Evolutionary conservation across 2,797 vertebrate genomes (phyloP).

Genomic region (Hypotaenidia philippensis): DNA sequence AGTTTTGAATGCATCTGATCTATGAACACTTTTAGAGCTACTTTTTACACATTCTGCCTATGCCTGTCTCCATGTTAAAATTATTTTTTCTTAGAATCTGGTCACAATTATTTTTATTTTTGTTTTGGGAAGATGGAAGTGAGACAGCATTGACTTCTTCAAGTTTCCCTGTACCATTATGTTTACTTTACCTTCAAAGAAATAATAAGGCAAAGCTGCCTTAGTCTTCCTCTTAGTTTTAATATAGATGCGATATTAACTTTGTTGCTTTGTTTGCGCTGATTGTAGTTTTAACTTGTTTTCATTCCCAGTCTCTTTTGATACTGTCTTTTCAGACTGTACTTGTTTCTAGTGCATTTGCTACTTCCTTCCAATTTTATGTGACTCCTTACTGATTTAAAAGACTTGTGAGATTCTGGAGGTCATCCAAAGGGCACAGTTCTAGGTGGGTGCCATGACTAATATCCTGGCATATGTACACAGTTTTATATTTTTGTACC

Average conservation of each 20-base stretch:
- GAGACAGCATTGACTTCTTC: not conserved
- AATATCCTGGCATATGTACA: not conserved
- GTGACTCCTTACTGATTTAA: not conserved
- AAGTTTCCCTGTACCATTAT: not conserved
- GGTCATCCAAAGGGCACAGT: not conserved
- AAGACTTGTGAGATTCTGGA: not conserved
- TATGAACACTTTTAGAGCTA: not conserved
- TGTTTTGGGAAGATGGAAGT: not conserved
- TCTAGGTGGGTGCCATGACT: not conserved
- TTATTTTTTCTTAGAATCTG: not conserved
- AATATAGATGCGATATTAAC: not conserved
- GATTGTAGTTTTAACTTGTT: not conserved
- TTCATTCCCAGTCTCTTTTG: not conserved
- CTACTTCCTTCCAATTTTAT: not conserved
- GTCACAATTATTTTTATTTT: not conserved
- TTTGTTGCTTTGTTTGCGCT: not conserved
- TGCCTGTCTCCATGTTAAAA: not conserved
- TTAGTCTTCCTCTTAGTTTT: not conserved
- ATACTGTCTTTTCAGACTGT: not conserved
- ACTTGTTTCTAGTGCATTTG: not conserved
- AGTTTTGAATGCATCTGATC: not conserved
- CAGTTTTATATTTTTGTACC: not conserved
- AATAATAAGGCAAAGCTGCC: not conserved
- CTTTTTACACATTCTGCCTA: not conserved
- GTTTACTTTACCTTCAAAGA: not conserved